These are phyloP conservation scores for Punctoribates punctum DNA, from an alignment of 2,888 invertebrate species.

Conservation along the genomic window DNA sequence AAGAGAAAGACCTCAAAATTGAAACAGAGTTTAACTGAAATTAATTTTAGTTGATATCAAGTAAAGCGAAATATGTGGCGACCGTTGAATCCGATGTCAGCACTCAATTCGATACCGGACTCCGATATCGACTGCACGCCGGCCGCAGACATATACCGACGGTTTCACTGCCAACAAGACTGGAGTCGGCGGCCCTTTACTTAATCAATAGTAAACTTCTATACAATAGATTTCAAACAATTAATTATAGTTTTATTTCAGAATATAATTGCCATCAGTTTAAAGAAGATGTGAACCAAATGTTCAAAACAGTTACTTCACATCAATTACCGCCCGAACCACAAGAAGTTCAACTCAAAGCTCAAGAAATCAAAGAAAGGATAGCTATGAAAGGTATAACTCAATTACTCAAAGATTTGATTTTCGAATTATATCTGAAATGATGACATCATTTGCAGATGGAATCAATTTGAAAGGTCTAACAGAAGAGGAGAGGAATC, in stretches of 20 bases:
- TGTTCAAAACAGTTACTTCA: conserved; percentile 8
- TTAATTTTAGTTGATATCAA: conserved; percentile 26
- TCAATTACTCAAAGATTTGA: too few relatives aligned
- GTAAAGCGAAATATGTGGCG: background rate
- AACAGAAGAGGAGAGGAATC: background rate
- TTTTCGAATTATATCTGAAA: background rate
- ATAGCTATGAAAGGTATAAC: background rate
- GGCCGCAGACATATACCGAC: conserved; percentile 15
- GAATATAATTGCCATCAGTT: conserved; percentile 39
- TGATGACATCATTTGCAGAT: too few relatives aligned
- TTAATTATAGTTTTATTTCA: background rate
- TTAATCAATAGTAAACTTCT: conserved; percentile 42
- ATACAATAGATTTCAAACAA: background rate
- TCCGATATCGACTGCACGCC: conserved; percentile 17
- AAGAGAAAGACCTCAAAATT: background rate
- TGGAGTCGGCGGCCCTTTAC: conserved; percentile 42
- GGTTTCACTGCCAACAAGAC: conserved; percentile 43
- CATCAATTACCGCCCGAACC: conserved; percentile 38
- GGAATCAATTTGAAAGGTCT: background rate
- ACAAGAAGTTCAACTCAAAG: conserved; percentile 19
- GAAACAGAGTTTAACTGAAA: too few relatives aligned
- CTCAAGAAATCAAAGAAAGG: conserved; percentile 21
- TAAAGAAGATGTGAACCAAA: conserved; percentile 28
- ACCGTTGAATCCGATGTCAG: background rate
- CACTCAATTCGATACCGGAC: background rate